These are phyloP conservation scores for Trissolcus japonicus DNA, from an alignment of 2,888 invertebrate genomes.

Conservation along the genomic window DNA sequence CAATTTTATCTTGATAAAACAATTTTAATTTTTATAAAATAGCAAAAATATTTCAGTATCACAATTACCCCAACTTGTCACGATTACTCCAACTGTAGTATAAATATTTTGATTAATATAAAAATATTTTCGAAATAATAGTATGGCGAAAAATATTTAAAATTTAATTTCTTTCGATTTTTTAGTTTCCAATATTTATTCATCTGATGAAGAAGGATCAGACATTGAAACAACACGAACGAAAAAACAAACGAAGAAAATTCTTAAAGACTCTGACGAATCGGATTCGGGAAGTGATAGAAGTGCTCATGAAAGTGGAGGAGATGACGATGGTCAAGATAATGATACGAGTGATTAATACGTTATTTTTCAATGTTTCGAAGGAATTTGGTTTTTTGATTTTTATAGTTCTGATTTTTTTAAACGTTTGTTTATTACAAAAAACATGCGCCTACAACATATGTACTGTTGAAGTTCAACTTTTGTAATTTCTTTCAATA, in stretches of 20 bases:
- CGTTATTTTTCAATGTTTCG: neutral
- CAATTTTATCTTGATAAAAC: no score
- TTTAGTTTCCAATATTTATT: slow-evolving; percentile 86
- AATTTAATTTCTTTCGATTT: slow-evolving; percentile 6
- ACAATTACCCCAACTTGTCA: no score
- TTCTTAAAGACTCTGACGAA: slow-evolving; percentile 87
- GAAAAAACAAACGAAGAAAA: slow-evolving; percentile 86
- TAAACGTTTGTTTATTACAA: no score
- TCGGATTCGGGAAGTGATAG: slow-evolving; percentile 72
- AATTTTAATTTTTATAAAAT: no score
- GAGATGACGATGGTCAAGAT: slow-evolving; percentile 70
- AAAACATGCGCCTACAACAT: no score
- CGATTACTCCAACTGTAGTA: neutral
- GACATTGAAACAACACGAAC: slow-evolving; percentile 87
- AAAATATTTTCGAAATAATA: neutral
- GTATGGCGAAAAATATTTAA: neutral
- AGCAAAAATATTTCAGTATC: no score
- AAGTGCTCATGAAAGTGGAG: slow-evolving; percentile 74
- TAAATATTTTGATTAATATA: neutral
- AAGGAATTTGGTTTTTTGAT: neutral
- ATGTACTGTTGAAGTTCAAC: no score
- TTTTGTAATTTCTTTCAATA: no score
- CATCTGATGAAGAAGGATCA: slow-evolving; percentile 91
- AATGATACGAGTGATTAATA: slow-evolving; percentile 65
- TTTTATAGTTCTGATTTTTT: no score